Percentiles rank a stretch among this genome's conserved stretches.
These are phyloP conservation scores for Pedetes capensis DNA, from an alignment of 2,113 vertebrate species.

Conservation along the genomic window DNA sequence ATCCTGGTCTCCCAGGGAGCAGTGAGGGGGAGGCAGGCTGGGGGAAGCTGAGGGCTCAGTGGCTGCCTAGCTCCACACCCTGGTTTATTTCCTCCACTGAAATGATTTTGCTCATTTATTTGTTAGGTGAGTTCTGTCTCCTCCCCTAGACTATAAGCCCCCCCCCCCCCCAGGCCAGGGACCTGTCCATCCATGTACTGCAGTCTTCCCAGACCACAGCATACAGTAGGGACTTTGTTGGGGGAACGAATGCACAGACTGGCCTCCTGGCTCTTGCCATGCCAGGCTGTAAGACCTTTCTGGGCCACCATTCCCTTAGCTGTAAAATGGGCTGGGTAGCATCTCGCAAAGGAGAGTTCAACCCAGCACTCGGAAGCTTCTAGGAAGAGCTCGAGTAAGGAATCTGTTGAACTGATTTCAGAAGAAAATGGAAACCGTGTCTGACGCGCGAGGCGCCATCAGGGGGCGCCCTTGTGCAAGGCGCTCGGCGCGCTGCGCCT, in stretches of 20 bases:
- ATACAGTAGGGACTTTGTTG: background rate
- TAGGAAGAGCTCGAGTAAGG: background rate
- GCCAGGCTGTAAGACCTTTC: background rate
- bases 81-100: constrained; percentile 50
- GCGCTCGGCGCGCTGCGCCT: background rate
- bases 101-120: constrained; percentile 54
- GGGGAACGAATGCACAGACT: background rate
- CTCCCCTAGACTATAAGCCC: constrained; percentile 19
- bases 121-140: constrained; percentile 34
- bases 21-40: constrained; percentile 30
- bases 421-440: constrained; percentile 47
- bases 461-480: constrained; percentile 68
- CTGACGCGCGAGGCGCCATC: constrained; percentile 1
- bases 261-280: background rate
- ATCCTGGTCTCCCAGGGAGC: constrained; percentile 32
- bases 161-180: background rate
- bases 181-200: background rate
- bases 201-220: background rate
- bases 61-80: constrained; percentile 45
- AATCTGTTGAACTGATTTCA: background rate
- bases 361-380: background rate
- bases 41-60: background rate
- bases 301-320: background rate
- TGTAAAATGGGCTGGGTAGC: background rate
- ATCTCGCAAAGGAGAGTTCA: background rate